Base-by-base conservation (phyloP, 2,888 invertebrate species). In the Caenorhabditis parvicauda region DNA sequence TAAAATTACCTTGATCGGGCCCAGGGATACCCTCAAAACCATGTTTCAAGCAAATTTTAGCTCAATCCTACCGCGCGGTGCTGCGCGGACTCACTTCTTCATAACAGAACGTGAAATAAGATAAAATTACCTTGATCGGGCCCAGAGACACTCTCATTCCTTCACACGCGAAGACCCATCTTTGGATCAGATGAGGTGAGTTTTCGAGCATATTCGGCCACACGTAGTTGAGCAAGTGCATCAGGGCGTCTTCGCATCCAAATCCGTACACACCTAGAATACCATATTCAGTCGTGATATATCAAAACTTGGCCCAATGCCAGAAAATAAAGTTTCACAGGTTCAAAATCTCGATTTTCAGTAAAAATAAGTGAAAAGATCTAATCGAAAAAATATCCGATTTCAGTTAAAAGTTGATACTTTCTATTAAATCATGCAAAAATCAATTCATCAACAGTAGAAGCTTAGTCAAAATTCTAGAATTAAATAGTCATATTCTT, bases 161-260 rank as follows among this genome's bases (percentile, higher is more conserved):
- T 83, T 99, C 98, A 4, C 96, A 91, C 3, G 95, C 90, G 79
- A 95, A 95, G 91, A 99, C 95, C 83, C 98, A 99, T 0, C 98
- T 95, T 84, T 99, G 98, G 24, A 99, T 96, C 68, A 99, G 88
- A 87, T 99, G 98, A 17, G 98, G 98, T 14, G 95, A 95, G 0
- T 95, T 96, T 85, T 99, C 98, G 81, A 99, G 96, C 72, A 99
- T 93, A 83, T 99, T 99, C 12, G 98, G 98, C 98, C 98, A 99
- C 24, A 98, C 95, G 82, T 95, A 92, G 84, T 99, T 99, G 59
- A 99, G 85, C 43, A 99, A 85, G 85, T 99, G 98, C 39, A 92
- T 88, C 4, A 99, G 85, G 0, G 98, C 96, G 82, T 99, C 98
- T 96, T 72, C 72, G 49, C 72, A 72, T 28, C 72, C 72, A 35